A percentile compares a stretch with the other conserved stretches of the same genome.
Evolutionary conservation across 2,888 invertebrate species (phyloP).

Genomic region (Cheilosia scutellata): DNA sequence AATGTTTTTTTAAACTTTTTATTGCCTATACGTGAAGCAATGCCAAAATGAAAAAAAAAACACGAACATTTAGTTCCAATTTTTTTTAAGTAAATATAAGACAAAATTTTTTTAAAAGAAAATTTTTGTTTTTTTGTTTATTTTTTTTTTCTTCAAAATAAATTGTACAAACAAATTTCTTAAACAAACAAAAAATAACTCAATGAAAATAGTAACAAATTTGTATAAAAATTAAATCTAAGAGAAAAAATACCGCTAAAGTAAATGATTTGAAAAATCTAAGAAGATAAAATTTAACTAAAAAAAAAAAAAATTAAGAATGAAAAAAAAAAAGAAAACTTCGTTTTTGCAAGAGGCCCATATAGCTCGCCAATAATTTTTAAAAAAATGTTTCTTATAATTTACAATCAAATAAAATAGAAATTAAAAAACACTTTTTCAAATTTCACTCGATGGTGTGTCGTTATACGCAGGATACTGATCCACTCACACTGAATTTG

Average conservation of each 20-base stretch:
- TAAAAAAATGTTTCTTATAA: slow-evolving; percentile 75
- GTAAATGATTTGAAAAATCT: slow-evolving; percentile 75
- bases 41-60: slow-evolving; percentile 72
- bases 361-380: slow-evolving; percentile 85
- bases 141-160: slow-evolving; percentile 76
- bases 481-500: background rate
- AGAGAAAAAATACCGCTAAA: slow-evolving; percentile 68
- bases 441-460: slow-evolving; percentile 12
- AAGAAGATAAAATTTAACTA: slow-evolving; percentile 75
- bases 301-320: slow-evolving; percentile 77
- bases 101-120: slow-evolving; percentile 76
- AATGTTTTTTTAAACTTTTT: slow-evolving; percentile 73
- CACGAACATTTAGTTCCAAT: slow-evolving; percentile 66
- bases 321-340: slow-evolving; percentile 80
- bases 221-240: slow-evolving; percentile 79
- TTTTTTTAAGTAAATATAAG: slow-evolving; percentile 75
- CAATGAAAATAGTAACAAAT: slow-evolving; percentile 80
- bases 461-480: background rate
- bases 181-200: slow-evolving; percentile 59
- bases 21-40: slow-evolving; percentile 77
- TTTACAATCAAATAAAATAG: slow-evolving; percentile 74
- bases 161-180: slow-evolving; percentile 73
- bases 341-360: slow-evolving; percentile 85
- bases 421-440: slow-evolving; percentile 70
- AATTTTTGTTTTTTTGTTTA: slow-evolving; percentile 76